A percentile compares a stretch with the other conserved stretches of the same genome.
Evolutionary conservation across 2,797 vertebrate genomes (phyloP).

Genomic region (Linurgus olivaceus): DNA sequence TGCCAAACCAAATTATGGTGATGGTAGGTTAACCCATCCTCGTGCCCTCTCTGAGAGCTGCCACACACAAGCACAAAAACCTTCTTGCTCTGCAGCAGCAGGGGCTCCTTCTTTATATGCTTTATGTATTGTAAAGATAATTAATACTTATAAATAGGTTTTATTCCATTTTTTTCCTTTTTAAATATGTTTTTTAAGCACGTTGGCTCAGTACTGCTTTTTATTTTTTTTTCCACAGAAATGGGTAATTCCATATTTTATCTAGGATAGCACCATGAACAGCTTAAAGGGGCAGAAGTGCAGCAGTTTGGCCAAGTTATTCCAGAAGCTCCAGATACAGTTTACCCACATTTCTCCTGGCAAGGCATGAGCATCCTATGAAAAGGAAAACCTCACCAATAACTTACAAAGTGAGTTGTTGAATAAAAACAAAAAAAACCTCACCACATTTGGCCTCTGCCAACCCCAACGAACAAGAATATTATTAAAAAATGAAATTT

Average conservation of each 20-base stretch:
- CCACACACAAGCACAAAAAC: neutral
- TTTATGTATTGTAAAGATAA: neutral
- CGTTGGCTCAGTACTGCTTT: neutral
- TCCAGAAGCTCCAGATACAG: neutral
- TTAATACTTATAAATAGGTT: neutral
- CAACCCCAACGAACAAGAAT: neutral
- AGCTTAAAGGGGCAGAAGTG: neutral
- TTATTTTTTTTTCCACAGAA: neutral
- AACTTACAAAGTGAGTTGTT: neutral
- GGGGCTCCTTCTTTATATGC: neutral
- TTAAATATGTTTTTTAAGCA: accelerated
- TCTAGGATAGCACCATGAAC: neutral
- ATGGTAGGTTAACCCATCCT: neutral
- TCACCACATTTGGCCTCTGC: neutral
- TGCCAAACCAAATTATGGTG: neutral
- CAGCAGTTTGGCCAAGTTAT: neutral
- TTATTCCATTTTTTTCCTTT: accelerated
- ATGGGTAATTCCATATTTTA: neutral
- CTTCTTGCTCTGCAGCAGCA: neutral
- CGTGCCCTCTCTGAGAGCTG: neutral
- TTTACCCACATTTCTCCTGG: neutral
- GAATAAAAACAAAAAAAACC: neutral
- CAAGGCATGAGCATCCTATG: neutral
- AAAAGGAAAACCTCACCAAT: neutral
- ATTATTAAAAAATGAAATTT: constrained; percentile 14